A percentile compares a stretch with the other conserved stretches of the same genome.
Conservation (phyloP, 2,113 vertebrate genomes). For the Bos taurus region DNA sequence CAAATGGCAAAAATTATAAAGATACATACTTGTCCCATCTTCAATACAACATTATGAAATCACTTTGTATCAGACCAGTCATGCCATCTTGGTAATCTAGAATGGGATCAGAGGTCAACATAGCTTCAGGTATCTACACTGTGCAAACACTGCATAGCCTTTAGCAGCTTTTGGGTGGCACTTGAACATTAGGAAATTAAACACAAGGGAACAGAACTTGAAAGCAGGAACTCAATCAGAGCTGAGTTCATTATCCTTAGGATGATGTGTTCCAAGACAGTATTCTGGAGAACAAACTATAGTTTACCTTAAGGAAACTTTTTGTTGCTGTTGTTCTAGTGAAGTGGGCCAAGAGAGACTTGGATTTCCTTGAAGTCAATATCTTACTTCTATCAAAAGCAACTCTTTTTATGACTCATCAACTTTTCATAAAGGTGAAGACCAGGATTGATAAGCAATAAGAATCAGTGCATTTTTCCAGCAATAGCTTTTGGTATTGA, state of each 20-base stretch:
- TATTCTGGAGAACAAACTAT: background rate
- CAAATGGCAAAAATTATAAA: background rate
- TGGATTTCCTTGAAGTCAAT: background rate
- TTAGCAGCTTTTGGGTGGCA: background rate
- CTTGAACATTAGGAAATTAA: background rate
- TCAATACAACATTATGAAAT: background rate
- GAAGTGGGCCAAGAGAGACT: background rate
- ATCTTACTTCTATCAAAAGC: background rate
- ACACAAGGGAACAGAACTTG: background rate
- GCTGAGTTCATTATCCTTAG: background rate
- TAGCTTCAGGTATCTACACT: background rate
- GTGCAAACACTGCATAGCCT: background rate
- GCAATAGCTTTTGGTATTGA: background rate
- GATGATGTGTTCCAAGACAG: background rate
- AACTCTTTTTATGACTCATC: background rate
- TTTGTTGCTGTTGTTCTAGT: background rate
- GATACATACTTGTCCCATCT: background rate
- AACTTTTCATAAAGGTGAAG: background rate
- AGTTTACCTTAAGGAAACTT: background rate
- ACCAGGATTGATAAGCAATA: background rate
- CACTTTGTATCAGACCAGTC: background rate
- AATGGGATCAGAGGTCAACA: constrained; percentile 22
- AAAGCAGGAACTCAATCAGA: background rate
- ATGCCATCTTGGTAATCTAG: background rate
- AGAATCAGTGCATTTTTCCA: background rate